Base-by-base conservation (phyloP, 2,888 invertebrate species). In the Beris morrisii region DNA sequence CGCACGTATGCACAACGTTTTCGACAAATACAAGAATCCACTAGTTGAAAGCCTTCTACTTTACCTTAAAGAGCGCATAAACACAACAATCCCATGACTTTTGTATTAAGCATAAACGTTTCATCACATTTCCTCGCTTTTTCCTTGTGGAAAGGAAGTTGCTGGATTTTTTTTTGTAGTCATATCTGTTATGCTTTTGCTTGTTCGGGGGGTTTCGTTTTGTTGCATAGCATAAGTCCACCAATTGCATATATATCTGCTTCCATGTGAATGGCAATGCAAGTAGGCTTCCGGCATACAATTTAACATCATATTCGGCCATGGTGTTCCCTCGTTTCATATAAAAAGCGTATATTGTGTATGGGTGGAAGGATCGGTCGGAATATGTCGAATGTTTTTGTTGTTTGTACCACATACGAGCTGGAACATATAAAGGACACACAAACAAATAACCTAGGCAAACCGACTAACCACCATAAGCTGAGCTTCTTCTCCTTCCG, bases 41-140 rank as follows among this genome's bases (percentile, higher is more conserved):
- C 52, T 22, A 52, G 52, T 52, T 52, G 52, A 52, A 22, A 52
- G 52, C 22, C 4, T 12, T 22, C 22, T 46, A 48, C 48, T 59
- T 59, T 59, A 46, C 59, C 59, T 46, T 48, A 59, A 59, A 59
- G 48, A 59, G 46, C 59, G 46, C 59, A 59, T 59, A 59, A 59
- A 59, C 48, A 59, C 48, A 59, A 44, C 59, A 59, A 59, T 59
- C 59, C 50, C 15, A 48, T 38, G 38, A 38, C 38, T 59, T 48
- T 46, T 48, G 46, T 59, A 48, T 46, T 31, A 30, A 46, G 48
- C 46, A 59, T 48, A 48, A 59, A 28, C 59, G 48, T 59, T 59
- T 46, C 59, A 59, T 59, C 59, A 59, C 59, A 59, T 59, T 48
- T 48, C 31, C 15, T 48, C 31, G 46, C 59, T 31, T 59, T 32